Conservation (phyloP, 2,888 invertebrate species). For the Cerastis rubricosa region DNA sequence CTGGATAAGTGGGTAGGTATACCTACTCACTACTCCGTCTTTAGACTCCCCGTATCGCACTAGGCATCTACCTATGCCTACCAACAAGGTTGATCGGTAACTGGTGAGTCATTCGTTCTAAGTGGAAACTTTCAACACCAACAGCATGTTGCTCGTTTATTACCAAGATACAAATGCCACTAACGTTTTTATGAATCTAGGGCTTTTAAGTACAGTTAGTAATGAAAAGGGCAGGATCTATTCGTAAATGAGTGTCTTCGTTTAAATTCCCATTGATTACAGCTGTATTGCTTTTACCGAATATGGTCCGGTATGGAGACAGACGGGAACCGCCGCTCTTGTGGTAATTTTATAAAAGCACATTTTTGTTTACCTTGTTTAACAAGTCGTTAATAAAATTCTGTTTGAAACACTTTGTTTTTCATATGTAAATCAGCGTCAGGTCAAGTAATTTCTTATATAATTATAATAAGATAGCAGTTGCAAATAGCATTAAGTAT, state of each 20-base stretch:
- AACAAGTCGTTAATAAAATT: background rate
- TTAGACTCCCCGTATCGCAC: background rate
- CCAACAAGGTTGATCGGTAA: constrained; percentile 23
- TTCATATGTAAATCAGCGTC: background rate
- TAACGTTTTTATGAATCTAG: background rate
- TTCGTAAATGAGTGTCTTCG: background rate
- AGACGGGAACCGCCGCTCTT: background rate
- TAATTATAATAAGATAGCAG: constrained; percentile 6
- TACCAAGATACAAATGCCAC: background rate
- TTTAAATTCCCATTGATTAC: background rate
- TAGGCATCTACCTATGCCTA: background rate
- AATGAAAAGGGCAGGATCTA: background rate
- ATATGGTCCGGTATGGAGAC: background rate
- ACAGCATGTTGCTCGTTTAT: background rate
- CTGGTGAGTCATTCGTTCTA: constrained; percentile 29
- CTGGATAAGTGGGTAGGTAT: background rate
- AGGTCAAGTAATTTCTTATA: background rate
- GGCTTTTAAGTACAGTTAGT: background rate
- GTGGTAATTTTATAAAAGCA: background rate
- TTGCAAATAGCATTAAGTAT: constrained; percentile 17
- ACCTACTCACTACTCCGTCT: background rate
- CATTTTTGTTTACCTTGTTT: background rate
- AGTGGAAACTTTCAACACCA: constrained; percentile 16
- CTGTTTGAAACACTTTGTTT: background rate
- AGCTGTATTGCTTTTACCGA: background rate